A percentile compares a stretch with the other conserved stretches of the same genome.
Evolutionary conservation across 2,797 vertebrate species (phyloP).

Genomic region (Rhinophrynus dorsalis): DNA sequence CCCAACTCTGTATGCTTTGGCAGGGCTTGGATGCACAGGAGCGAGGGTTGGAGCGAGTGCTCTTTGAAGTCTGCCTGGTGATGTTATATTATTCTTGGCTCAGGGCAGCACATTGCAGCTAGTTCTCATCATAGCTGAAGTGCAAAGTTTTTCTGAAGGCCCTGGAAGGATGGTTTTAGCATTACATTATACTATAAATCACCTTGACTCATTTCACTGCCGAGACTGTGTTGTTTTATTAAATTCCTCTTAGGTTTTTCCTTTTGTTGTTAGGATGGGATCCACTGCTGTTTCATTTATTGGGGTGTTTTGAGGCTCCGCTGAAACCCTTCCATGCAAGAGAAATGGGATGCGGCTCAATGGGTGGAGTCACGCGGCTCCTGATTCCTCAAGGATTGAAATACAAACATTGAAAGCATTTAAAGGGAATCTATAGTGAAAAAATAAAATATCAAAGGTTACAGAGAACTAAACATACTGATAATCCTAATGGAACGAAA

Average conservation of each 20-base stretch:
- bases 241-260: slow-evolving; percentile 45
- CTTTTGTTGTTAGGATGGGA: background rate
- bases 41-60: slow-evolving; percentile 65
- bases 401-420: background rate
- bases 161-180: slow-evolving; percentile 59
- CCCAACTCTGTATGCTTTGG: slow-evolving; percentile 67
- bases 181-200: slow-evolving; percentile 56
- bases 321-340: background rate
- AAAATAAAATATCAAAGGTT: no score
- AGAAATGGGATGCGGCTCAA: background rate
- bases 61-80: slow-evolving; percentile 80
- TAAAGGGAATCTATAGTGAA: no score
- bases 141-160: slow-evolving; percentile 58
- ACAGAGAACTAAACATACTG: no score
- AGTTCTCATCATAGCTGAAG: slow-evolving; percentile 67
- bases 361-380: background rate
- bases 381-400: background rate
- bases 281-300: background rate
- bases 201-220: slow-evolving; percentile 52
- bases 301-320: slow-evolving; percentile 37
- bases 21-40: slow-evolving; percentile 69
- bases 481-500: no score
- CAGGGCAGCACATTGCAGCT: slow-evolving; percentile 64
- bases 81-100: slow-evolving; percentile 87
- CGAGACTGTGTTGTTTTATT: slow-evolving; percentile 53